Conservation (phyloP, 2,797 vertebrate genomes). For the Buceros bicornis region DNA sequence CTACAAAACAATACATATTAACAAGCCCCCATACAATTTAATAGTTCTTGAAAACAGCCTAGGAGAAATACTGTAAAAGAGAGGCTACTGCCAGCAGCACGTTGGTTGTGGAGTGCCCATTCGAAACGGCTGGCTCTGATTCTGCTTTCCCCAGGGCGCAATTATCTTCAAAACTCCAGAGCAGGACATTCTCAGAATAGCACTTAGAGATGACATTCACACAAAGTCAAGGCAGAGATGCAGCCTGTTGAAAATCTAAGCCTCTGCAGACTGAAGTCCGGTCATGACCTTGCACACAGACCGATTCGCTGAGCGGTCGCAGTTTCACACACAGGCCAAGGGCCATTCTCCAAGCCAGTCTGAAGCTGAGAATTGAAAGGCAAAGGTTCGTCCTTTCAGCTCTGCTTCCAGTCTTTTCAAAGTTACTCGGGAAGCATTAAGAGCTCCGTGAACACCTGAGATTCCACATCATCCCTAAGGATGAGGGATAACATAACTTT, state of each 20-base stretch:
- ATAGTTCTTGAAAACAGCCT: neutral
- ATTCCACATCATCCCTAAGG: neutral
- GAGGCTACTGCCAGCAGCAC: neutral
- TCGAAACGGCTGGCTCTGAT: neutral
- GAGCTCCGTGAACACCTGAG: neutral
- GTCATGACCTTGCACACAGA: neutral
- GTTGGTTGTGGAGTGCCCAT: neutral
- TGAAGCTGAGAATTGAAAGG: neutral
- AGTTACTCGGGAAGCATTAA: neutral
- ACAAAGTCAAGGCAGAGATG: neutral
- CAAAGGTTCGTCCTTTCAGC: neutral
- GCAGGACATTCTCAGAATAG: neutral
- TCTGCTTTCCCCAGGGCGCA: constrained; percentile 43
- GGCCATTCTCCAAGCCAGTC: neutral
- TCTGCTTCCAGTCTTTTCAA: neutral
- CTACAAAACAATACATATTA: constrained; percentile 12
- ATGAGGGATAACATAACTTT: neutral
- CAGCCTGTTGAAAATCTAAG: neutral
- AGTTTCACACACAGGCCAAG: neutral
- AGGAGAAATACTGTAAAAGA: neutral
- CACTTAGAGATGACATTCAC: neutral
- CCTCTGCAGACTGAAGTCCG: neutral
- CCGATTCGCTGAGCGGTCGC: fast-evolving
- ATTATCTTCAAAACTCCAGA: constrained; percentile 20
- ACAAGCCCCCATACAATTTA: neutral